These are phyloP conservation scores for Mythimna pallens DNA, from an alignment of 2,888 invertebrate species.

Conservation along the genomic window DNA sequence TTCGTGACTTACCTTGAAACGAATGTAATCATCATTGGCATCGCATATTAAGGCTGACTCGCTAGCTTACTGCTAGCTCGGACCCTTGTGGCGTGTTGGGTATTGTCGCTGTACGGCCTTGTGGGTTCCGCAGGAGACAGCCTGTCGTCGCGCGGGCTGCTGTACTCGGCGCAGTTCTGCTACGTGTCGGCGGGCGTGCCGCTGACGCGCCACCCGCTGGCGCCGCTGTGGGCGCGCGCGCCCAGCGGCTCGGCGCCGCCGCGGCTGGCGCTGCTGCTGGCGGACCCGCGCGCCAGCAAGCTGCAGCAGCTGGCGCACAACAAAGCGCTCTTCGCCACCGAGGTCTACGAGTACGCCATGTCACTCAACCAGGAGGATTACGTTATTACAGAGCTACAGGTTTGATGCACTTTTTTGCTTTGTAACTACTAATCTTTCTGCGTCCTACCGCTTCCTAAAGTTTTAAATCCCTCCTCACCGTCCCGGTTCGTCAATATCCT, in stretches of 20 bases:
- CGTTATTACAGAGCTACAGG: slow-evolving; percentile 94
- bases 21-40: no score
- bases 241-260: slow-evolving; percentile 73
- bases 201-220: slow-evolving; percentile 86
- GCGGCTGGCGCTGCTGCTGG: slow-evolving; percentile 95
- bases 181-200: slow-evolving; percentile 94
- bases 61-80: no score
- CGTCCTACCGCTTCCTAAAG: no score
- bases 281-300: slow-evolving; percentile 92
- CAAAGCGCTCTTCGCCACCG: slow-evolving; percentile 97
- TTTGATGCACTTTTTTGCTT: neutral
- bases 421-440: neutral
- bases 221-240: slow-evolving; percentile 78
- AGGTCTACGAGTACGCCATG: slow-evolving; percentile 98
- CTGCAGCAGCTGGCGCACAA: slow-evolving; percentile 94
- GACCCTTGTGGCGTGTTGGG: no score
- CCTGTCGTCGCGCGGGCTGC: slow-evolving; percentile 74
- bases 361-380: slow-evolving; percentile 94
- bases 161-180: slow-evolving; percentile 34
- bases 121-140: slow-evolving; percentile 91
- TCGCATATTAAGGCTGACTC: no score
- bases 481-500: no score
- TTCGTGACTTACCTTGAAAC: no score
- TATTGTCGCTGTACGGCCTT: no score
- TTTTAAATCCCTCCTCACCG: no score